Percentiles rank a stretch among this genome's conserved stretches.
Evolutionary conservation across 2,888 invertebrate species (phyloP).

Genomic region (Ichneumoninae sp.): DNA sequence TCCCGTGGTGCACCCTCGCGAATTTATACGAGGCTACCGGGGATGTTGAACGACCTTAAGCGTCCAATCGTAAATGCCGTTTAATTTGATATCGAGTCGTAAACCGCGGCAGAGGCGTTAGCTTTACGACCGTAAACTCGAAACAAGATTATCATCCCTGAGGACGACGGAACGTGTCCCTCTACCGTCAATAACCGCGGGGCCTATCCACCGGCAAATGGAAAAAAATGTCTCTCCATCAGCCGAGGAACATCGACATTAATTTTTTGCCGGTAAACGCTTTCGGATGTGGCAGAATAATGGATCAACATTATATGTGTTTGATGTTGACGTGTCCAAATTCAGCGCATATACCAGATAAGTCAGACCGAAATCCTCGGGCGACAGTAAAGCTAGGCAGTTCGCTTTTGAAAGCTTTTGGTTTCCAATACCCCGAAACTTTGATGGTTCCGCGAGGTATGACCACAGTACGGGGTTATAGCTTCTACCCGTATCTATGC

Average conservation of each 20-base stretch:
- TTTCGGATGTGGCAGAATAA: background rate
- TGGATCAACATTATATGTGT: background rate
- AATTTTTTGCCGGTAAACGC: background rate
- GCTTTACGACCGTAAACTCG: conserved; percentile 62
- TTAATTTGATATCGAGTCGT: conserved; percentile 74
- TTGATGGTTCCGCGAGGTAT: conserved; percentile 45
- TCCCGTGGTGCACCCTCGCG: conserved; percentile 18
- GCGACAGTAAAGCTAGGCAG: conserved; percentile 26
- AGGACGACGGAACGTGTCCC: conserved; percentile 34
- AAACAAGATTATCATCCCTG: conserved; percentile 56
- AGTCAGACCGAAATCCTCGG: conserved; percentile 13
- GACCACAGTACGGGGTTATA: conserved; percentile 40
- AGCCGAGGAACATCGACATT: background rate
- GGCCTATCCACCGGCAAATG: background rate
- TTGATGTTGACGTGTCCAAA: background rate
- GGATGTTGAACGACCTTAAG: conserved; percentile 48
- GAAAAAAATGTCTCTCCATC: background rate
- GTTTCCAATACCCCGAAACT: conserved; percentile 36
- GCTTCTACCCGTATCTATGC: conserved; percentile 19
- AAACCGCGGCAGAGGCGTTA: conserved; percentile 68
- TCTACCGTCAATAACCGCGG: conserved; percentile 29
- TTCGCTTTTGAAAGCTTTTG: conserved; percentile 41
- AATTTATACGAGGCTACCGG: conserved; percentile 51
- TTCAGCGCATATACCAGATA: background rate
- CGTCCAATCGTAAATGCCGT: conserved; percentile 71